A percentile compares a stretch with the other conserved stretches of the same genome.
Conservation (phyloP, 2,888 invertebrate genomes). For the Drosophila meridiana region DNA sequence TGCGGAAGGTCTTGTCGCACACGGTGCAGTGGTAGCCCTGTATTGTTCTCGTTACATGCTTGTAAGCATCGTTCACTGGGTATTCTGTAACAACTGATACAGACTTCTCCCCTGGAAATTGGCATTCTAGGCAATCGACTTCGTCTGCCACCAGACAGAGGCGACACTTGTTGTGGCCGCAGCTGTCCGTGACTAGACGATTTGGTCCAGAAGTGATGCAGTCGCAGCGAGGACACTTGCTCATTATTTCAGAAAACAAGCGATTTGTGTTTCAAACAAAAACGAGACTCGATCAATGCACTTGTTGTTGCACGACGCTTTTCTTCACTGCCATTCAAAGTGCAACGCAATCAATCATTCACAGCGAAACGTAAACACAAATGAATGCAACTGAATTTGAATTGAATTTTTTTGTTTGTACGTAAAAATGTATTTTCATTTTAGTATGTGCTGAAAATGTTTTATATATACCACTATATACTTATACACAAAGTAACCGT, state of each 20-base stretch:
- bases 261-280: slow-evolving; percentile 4
- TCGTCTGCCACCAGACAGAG: slow-evolving; percentile 89
- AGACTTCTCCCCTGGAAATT: slow-evolving; percentile 8
- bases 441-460: slow-evolving; percentile 19
- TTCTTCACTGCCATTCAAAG: slow-evolving; percentile 30
- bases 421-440: neutral
- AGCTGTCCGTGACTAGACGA: slow-evolving; percentile 89
- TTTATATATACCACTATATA: slow-evolving; percentile 30
- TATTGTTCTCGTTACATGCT: slow-evolving; percentile 48
- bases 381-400: neutral
- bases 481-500: neutral
- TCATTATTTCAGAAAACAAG: slow-evolving; percentile 34
- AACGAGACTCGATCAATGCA: slow-evolving; percentile 23
- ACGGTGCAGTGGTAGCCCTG: slow-evolving; percentile 86
- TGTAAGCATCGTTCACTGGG: neutral
- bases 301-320: slow-evolving; percentile 29
- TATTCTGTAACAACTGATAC: neutral
- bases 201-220: slow-evolving; percentile 86
- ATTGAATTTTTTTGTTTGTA: neutral
- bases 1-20: slow-evolving; percentile 89
- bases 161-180: slow-evolving; percentile 92
- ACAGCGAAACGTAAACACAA: slow-evolving; percentile 29
- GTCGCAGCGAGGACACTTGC: slow-evolving; percentile 61
- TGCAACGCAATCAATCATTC: slow-evolving; percentile 14
- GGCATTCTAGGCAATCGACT: slow-evolving; percentile 86